A percentile compares a stretch with the other conserved stretches of the same genome.
Evolutionary conservation across 2,113 vertebrate species (phyloP).

Genomic region (Ardeotis arabs): DNA sequence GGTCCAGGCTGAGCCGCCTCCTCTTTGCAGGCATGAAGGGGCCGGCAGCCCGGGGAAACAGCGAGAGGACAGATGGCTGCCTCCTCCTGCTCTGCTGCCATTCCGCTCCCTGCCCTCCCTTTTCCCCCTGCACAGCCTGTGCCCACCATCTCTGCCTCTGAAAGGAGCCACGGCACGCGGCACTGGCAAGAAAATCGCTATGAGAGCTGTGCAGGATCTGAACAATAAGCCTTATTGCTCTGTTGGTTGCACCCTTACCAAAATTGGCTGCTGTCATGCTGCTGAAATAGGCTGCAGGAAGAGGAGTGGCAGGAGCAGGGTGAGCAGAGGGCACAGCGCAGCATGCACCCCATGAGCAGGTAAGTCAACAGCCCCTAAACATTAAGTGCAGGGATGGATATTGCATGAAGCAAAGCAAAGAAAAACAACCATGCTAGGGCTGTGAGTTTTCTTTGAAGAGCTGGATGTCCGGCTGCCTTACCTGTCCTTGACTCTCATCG

Average conservation of each 20-base stretch:
- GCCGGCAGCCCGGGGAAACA: background rate
- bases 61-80: rapidly evolving
- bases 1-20: background rate
- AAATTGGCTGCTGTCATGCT: background rate
- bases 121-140: background rate
- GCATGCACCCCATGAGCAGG: rapidly evolving
- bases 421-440: background rate
- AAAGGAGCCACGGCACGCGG: background rate
- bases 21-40: background rate
- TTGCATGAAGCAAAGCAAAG: background rate
- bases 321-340: background rate
- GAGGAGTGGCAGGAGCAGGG: background rate
- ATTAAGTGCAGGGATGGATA: background rate
- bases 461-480: background rate
- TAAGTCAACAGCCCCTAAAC: background rate
- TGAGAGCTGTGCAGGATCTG: background rate
- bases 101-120: rapidly evolving
- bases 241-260: background rate
- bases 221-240: rapidly evolving
- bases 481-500: background rate
- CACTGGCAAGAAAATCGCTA: background rate
- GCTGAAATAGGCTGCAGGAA: background rate
- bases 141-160: background rate
- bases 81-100: background rate
- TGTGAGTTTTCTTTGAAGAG: background rate